Conservation (phyloP, 2,888 invertebrate species). For the Andrena camellia region DNA sequence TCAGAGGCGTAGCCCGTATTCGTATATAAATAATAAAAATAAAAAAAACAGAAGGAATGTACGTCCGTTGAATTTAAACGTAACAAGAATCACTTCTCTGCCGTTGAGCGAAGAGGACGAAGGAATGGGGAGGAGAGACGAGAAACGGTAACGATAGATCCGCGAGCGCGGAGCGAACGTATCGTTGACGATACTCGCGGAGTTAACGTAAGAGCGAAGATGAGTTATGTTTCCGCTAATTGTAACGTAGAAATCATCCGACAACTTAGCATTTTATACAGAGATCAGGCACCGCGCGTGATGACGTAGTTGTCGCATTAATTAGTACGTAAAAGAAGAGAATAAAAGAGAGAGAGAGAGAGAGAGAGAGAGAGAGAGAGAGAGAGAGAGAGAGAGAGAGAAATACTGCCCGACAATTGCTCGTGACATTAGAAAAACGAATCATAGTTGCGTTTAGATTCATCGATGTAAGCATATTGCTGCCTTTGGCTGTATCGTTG, state of each 20-base stretch:
- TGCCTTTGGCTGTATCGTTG: slow-evolving; percentile 84
- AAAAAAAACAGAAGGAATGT: slow-evolving; percentile 19
- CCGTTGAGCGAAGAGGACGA: background rate
- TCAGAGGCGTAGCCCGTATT: slow-evolving; percentile 74
- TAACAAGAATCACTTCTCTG: slow-evolving; percentile 61
- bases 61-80: slow-evolving; percentile 71
- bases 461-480: slow-evolving; percentile 80
- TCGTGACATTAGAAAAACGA: slow-evolving; percentile 43
- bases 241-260: slow-evolving; percentile 14
- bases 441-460: slow-evolving; percentile 73
- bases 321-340: background rate
- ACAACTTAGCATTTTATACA: slow-evolving; percentile 46
- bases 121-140: background rate
- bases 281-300: slow-evolving; percentile 19
- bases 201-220: slow-evolving; percentile 16
- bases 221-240: slow-evolving; percentile 16
- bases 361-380: background rate
- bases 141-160: background rate
- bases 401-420: slow-evolving; percentile 39
- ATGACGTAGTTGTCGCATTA: slow-evolving; percentile 29
- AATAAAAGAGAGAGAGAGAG: background rate
- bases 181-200: slow-evolving; percentile 6
- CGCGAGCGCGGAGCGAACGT: background rate
- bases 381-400: background rate
- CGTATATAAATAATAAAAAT: slow-evolving; percentile 77